phyloP scores from a whole-genome alignment of 2,888 invertebrate genomes.

The Drosophila siamana region DNA sequence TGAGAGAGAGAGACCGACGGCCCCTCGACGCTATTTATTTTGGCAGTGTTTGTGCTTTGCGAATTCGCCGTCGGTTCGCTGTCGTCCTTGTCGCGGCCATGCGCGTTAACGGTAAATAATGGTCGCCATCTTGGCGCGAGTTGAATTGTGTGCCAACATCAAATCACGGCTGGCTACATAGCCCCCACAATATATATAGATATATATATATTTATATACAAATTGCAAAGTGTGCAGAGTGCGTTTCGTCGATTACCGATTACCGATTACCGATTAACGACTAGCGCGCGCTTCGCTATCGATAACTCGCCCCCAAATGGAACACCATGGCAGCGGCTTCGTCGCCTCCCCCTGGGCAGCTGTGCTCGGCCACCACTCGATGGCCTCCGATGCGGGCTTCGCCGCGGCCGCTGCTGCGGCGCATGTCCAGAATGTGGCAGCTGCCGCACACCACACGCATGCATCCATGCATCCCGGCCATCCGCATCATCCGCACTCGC shows the following conservation, averaged over 20 bases:
- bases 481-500: slow-evolving; percentile 68
- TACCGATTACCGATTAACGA: slow-evolving; percentile 13
- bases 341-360: slow-evolving; percentile 93
- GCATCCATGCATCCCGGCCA: slow-evolving; percentile 74
- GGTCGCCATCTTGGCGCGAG: slow-evolving; percentile 78
- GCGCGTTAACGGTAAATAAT: slow-evolving; percentile 82
- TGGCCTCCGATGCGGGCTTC: slow-evolving; percentile 85
- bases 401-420: slow-evolving; percentile 85
- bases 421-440: slow-evolving; percentile 86
- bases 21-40: background rate
- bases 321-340: slow-evolving; percentile 91
- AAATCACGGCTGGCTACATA: slow-evolving; percentile 70
- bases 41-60: slow-evolving; percentile 17
- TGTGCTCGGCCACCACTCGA: slow-evolving; percentile 87
- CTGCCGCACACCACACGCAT: slow-evolving; percentile 83
- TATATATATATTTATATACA: slow-evolving; percentile 24
- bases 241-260: slow-evolving; percentile 7
- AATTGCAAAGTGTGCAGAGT: slow-evolving; percentile 19
- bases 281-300: background rate
- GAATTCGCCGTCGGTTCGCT: slow-evolving; percentile 60
- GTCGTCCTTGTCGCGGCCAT: slow-evolving; percentile 59
- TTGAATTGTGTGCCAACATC: slow-evolving; percentile 47
- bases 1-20: slow-evolving; percentile 14
- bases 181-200: slow-evolving; percentile 30
- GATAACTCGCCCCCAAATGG: slow-evolving; percentile 87